Evolutionary conservation across 2,888 invertebrate genomes (phyloP).

Genomic region (Ormia ochracea): DNA sequence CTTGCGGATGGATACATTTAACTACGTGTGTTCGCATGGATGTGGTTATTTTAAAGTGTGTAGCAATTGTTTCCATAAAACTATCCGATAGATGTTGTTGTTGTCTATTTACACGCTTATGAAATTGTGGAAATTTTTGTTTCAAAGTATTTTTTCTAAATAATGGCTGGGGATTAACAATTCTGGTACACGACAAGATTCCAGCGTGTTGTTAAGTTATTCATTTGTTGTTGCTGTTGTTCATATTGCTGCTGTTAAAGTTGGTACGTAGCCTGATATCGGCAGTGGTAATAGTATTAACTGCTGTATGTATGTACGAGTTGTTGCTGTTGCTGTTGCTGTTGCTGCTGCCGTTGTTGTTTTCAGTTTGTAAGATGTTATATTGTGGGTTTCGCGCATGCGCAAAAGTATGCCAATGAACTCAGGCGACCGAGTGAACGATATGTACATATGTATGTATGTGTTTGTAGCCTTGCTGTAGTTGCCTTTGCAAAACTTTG

Average conservation of each 20-base stretch:
- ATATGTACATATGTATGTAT: conserved; percentile 58
- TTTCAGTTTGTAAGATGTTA: conserved; percentile 43
- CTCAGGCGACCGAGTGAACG: conserved; percentile 70
- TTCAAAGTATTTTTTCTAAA: neutral
- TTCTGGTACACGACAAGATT: neutral
- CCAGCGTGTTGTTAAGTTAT: conserved; percentile 12
- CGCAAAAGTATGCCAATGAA: conserved; percentile 71
- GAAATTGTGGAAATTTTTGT: too few species aligned
- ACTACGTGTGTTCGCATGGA: too few species aligned
- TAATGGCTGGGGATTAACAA: neutral
- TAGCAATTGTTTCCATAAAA: too few species aligned
- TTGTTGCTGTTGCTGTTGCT: conserved; percentile 28
- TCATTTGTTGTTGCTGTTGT: conserved; percentile 9
- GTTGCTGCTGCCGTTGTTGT: conserved; percentile 1
- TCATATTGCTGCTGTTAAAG: conserved; percentile 19
- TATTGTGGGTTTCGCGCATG: conserved; percentile 59
- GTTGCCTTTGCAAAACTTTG: conserved; percentile 34
- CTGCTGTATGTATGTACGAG: conserved; percentile 34
- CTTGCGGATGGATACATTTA: too few species aligned
- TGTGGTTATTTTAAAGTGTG: too few species aligned
- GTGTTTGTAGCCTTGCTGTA: conserved; percentile 12
- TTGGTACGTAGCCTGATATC: conserved; percentile 32
- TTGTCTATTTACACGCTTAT: too few species aligned
- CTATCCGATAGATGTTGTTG: too few species aligned
- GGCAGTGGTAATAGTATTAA: conserved; percentile 47